Base-by-base conservation (phyloP, 2,888 invertebrate genomes). In the Parnassius glacialis region DNA sequence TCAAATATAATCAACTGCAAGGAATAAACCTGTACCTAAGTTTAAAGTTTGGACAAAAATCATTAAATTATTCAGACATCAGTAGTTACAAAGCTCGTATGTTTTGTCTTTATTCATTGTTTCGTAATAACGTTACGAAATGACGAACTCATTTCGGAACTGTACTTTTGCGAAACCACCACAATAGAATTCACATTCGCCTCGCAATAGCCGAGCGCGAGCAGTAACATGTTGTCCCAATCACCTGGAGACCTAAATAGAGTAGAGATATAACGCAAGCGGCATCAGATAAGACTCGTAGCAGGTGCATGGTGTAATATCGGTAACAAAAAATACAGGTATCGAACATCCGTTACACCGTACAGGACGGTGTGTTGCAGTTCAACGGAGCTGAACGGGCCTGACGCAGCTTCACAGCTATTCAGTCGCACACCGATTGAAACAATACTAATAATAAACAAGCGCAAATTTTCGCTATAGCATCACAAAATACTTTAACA, bases 351-450 rank as follows among this genome's bases (percentile, higher is more conserved):
- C 90, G 90, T 88, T 73, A 71, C 65, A 67, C 61, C 51, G 64
- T 83, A 75, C 82, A 86, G 88, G 89, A 85, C 83, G 83, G 83
- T 69, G 75, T 68, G 85, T 76, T 78, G 83, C 88, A 86, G 87
- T 84, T 83, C 90, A 88, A 76, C 83, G 90, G 84, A 90, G 90
- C 90, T 83, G 89, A 90, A 90, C 90, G 85, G 69, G 75, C 10
- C 61, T 52, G 41, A 57, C 52, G 52, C 61, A 61, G 75, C 74
- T 75, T 73, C 78, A 74, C 76, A 75, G 76, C 70, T 67, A 67
- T 63, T 61, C 70, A 70, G 72, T 71, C 74, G 74, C 74, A 76
- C 68, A 70, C 69, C 68, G 59, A 69, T 71, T 70, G 64, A 54
- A 65, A 64, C 63, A 65, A 59, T 54, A 57, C 62, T 67, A 57